Evolutionary conservation across 2,888 invertebrate species (phyloP).

Genomic region (Zaprionus lineosus): DNA sequence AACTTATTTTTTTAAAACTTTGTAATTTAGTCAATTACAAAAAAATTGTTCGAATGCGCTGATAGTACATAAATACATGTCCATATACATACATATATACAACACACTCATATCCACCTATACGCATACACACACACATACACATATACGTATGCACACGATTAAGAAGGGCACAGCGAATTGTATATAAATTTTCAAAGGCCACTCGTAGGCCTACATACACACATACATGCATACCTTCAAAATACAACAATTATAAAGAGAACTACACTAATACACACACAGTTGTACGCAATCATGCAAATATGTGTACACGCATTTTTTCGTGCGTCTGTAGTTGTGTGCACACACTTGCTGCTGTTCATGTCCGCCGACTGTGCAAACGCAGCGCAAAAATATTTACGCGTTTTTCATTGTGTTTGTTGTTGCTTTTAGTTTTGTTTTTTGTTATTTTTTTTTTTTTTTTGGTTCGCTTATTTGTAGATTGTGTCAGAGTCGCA

Average conservation of each 20-base stretch:
- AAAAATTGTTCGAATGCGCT: constrained; percentile 28
- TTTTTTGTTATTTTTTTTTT: not conserved
- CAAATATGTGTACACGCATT: not conserved
- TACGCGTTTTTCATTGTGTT: constrained; percentile 20
- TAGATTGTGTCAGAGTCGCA: constrained; percentile 62
- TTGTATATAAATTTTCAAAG: constrained; percentile 28
- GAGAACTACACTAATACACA: not conserved
- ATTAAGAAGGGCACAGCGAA: constrained; percentile 47
- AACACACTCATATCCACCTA: constrained; percentile 20
- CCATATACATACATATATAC: constrained; percentile 24
- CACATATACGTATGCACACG: constrained; percentile 11
- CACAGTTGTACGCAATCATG: not conserved
- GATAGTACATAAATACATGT: constrained; percentile 49
- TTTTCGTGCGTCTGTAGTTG: not conserved
- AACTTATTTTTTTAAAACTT: too few species aligned
- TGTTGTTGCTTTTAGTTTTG: not conserved
- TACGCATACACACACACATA: not conserved
- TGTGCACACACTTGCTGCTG: constrained; percentile 6
- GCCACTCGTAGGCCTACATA: constrained; percentile 8
- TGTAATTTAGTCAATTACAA: constrained; percentile 56
- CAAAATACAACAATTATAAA: constrained; percentile 14
- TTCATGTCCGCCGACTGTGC: constrained; percentile 14
- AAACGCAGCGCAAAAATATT: constrained; percentile 46
- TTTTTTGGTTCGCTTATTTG: constrained; percentile 31
- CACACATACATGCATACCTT: too few species aligned